phyloP scores from a whole-genome alignment of 2,113 vertebrate genomes.

The Syngnathus typhle region DNA sequence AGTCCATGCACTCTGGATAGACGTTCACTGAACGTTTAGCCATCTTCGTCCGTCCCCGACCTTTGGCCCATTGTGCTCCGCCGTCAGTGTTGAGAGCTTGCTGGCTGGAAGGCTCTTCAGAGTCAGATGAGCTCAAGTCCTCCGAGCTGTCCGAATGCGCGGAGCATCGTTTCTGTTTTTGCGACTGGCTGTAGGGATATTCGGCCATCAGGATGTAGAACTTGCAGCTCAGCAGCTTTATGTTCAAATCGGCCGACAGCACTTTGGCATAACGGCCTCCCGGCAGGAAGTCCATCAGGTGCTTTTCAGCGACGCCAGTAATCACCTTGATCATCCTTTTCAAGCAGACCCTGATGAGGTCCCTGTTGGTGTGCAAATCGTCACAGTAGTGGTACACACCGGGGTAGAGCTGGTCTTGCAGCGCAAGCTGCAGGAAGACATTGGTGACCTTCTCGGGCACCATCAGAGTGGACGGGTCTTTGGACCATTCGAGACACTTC shows the following conservation, averaged over 20 bases:
- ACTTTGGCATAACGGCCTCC: constrained; percentile 60
- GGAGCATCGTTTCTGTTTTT: constrained; percentile 21
- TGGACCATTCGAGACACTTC: constrained; percentile 68
- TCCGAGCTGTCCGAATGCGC: constrained; percentile 23
- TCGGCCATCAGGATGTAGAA: constrained; percentile 67
- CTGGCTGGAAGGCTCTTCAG: background rate
- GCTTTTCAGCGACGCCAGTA: constrained; percentile 57
- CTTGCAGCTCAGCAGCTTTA: constrained; percentile 53
- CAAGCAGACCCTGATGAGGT: constrained; percentile 62
- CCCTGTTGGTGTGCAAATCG: constrained; percentile 59
- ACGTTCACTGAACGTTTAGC: constrained; percentile 12
- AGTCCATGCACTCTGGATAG: constrained; percentile 37
- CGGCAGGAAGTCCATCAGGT: constrained; percentile 68
- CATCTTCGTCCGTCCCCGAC: background rate
- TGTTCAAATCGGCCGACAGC: constrained; percentile 39
- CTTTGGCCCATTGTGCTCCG: background rate
- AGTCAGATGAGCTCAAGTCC: constrained; percentile 1
- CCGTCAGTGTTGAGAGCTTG: background rate
- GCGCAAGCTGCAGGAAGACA: constrained; percentile 65
- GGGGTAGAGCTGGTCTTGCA: constrained; percentile 60
- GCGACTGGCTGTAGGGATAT: constrained; percentile 52
- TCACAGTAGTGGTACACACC: constrained; percentile 66
- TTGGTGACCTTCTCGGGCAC: constrained; percentile 56
- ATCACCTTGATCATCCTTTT: constrained; percentile 63
- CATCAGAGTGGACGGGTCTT: constrained; percentile 58